Conservation (phyloP, 2,797 vertebrate genomes). For the Molossus molossus region DNA sequence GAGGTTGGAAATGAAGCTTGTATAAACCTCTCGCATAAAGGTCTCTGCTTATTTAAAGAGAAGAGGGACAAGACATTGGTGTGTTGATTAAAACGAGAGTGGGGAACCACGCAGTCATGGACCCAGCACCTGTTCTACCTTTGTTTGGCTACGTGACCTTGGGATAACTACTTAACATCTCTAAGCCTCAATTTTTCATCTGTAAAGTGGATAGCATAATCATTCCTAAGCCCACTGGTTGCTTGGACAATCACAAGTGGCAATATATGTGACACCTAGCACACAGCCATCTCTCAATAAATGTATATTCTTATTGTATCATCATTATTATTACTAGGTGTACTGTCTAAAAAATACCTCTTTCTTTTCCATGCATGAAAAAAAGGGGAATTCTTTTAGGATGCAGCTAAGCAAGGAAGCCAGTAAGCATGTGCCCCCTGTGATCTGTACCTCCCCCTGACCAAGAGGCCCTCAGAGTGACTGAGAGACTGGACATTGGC, state of each 20-base stretch:
- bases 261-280: neutral
- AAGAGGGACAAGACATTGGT: neutral
- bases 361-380: neutral
- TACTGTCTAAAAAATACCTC: neutral
- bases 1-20: neutral
- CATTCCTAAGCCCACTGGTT: neutral
- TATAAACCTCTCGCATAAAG: neutral
- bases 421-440: accelerated
- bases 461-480: neutral
- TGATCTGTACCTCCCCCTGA: neutral
- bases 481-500: neutral
- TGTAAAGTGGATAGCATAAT: neutral
- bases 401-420: neutral
- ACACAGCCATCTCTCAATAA: neutral
- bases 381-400: neutral
- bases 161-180: neutral
- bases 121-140: neutral
- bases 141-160: neutral
- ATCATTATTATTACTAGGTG: neutral
- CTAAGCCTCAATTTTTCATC: neutral
- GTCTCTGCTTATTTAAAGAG: neutral
- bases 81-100: neutral
- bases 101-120: neutral
- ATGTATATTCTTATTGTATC: neutral
- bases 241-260: neutral